Evolutionary conservation across 2,888 invertebrate species (phyloP), one percentile per base, ranked within the genome.

Genomic region (Hypena proboscidalis): DNA sequence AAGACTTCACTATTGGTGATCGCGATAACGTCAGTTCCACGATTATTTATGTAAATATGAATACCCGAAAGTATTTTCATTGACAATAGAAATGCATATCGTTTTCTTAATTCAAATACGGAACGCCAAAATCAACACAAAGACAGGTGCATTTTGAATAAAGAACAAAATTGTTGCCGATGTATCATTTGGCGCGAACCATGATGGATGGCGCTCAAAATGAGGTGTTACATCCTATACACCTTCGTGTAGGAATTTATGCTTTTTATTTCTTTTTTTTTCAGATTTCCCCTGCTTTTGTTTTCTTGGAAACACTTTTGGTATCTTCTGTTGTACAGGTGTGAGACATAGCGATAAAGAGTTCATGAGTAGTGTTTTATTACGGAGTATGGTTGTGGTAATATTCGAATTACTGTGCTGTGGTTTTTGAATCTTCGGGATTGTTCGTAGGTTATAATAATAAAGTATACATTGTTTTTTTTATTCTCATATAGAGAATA

Each of bases 191-290:
- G 30, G 36, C 36, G 41, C 32, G 40, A 58, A 52, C 40, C 33
- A 49, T 67, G 72, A 72, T 64, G 61, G 54, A 70, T 55, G 48
- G 56, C 37, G 39, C 23, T 50, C 48, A 40, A 67, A 67, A 67
- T 57, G 54, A 70, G 58, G 66, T 66, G 63, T 58, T 68, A 57
- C 39, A 48, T 53, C 45, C 45, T 47, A 49, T 43, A 56, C 36
- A 51, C 27, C 29, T 56, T 15, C 49, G 52, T 58, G 51, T 41
- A 39, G n/a, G 42, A 49, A 58, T 51, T 3, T 20, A 1, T 22
- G 26, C 23, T 19, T 40, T 45, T 31, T 33, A 27, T 33, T 35
- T 32, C 19, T 26, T 20, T 6, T 8, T 41, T 23, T 30, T 40
- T 43, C 1, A 8, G 22, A 35, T 45, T 49, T 34, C 39, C 32